phyloP scores from a whole-genome alignment of 2,113 vertebrate genomes.

The Nanorana parkeri region DNA sequence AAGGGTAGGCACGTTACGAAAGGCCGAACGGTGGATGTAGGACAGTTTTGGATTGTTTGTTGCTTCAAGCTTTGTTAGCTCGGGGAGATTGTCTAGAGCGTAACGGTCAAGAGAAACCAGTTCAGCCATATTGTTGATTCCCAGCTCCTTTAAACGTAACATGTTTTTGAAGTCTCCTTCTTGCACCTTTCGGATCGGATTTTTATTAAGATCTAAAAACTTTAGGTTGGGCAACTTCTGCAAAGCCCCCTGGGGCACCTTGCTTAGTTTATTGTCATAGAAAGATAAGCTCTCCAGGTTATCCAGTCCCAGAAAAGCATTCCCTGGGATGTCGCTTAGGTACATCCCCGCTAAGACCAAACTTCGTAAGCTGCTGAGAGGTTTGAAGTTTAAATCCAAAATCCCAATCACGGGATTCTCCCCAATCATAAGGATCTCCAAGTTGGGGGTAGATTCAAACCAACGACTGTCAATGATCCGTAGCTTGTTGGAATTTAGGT shows the following conservation, averaged over 20 bases:
- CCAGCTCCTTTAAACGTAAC: constrained; percentile 92
- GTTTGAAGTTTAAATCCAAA: constrained; percentile 92
- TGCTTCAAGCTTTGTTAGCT: constrained; percentile 95
- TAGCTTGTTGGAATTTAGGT: constrained; percentile 94
- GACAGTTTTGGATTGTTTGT: constrained; percentile 97
- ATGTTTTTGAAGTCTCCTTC: constrained; percentile 96
- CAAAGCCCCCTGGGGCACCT: constrained; percentile 90
- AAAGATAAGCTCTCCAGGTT: constrained; percentile 97
- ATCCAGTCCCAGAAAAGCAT: constrained; percentile 94
- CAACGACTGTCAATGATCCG: constrained; percentile 91
- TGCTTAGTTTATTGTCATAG: constrained; percentile 91
- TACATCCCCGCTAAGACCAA: constrained; percentile 97
- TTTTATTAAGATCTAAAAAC: constrained; percentile 98
- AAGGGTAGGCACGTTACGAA: constrained; percentile 90
- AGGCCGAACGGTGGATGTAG: constrained; percentile 88
- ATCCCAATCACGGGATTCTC: constrained; percentile 96
- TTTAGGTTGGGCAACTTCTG: constrained; percentile 95
- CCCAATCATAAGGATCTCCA: constrained; percentile 98
- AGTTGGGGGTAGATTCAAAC: constrained; percentile 94
- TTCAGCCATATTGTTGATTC: constrained; percentile 97
- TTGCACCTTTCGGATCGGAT: constrained; percentile 92
- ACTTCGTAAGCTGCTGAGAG: constrained; percentile 89
- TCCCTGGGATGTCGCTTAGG: constrained; percentile 91
- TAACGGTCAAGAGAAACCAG: constrained; percentile 90
- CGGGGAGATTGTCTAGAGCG: constrained; percentile 93